Conservation (phyloP, 1,140 invertebrate species). For the Chironomus tepperi region DNA sequence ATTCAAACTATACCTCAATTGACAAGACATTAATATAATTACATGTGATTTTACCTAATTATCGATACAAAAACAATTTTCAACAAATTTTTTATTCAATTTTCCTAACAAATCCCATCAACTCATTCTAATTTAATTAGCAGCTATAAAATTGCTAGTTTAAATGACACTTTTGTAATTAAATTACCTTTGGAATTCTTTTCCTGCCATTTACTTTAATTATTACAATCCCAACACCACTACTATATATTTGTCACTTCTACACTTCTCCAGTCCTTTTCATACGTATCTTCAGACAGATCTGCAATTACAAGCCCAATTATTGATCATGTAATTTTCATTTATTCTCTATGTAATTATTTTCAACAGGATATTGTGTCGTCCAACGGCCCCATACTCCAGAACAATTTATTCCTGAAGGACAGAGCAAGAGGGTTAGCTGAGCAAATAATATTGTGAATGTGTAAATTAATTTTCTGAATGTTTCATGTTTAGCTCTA, state of each 20-base stretch:
- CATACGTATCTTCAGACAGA: neutral
- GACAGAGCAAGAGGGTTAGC: conserved; percentile 63
- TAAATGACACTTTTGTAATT: too few species aligned
- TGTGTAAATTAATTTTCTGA: conserved; percentile 6
- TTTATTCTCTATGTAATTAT: neutral
- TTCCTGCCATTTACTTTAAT: neutral
- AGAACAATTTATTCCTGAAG: conserved; percentile 63
- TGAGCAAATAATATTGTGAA: conserved; percentile 19
- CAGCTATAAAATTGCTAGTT: too few species aligned
- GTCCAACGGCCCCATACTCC: conserved; percentile 66
- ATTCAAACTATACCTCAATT: too few species aligned
- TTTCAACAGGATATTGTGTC: conserved; percentile 58
- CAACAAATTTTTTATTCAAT: neutral
- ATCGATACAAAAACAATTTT: too few species aligned
- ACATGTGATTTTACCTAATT: too few species aligned
- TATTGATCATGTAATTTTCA: neutral
- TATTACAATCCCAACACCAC: neutral
- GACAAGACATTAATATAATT: too few species aligned
- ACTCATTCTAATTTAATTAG: too few species aligned
- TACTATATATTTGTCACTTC: neutral
- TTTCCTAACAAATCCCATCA: too few species aligned
- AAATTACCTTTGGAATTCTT: neutral
- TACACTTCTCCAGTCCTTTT: neutral
- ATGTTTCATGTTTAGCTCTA: conserved; percentile 56
- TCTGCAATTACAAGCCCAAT: neutral